phyloP scores from a whole-genome alignment of 2,888 invertebrate genomes.

The Cordilura impudica region DNA sequence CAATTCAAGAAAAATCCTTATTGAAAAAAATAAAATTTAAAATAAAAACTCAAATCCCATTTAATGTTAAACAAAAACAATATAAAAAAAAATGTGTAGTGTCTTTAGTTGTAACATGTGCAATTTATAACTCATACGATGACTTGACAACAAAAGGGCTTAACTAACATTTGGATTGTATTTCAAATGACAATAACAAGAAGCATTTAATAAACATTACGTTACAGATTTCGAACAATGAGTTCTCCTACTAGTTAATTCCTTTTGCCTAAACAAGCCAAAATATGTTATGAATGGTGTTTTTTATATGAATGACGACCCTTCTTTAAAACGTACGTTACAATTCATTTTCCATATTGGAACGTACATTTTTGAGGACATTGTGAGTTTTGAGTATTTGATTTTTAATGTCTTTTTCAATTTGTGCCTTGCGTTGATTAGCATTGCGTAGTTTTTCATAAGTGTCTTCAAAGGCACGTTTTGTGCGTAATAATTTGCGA shows the following conservation, averaged over 20 bases:
- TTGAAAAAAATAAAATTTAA: background rate
- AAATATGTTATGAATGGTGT: too few species aligned
- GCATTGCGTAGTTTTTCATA: conserved; percentile 86
- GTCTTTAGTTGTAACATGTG: conserved; percentile 29
- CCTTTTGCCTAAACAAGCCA: too few species aligned
- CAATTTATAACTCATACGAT: too few species aligned
- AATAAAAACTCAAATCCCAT: background rate
- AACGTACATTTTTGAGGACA: conserved; percentile 86
- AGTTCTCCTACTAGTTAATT: too few species aligned
- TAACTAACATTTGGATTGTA: too few species aligned
- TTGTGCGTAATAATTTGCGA: conserved; percentile 84
- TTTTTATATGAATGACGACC: background rate
- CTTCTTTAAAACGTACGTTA: conserved; percentile 65
- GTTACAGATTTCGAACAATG: too few species aligned
- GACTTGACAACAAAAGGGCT: background rate
- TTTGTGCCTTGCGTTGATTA: conserved; percentile 88
- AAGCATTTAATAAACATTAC: too few species aligned
- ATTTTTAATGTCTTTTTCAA: conserved; percentile 89
- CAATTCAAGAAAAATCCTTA: background rate
- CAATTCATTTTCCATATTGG: conserved; percentile 82
- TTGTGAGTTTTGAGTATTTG: conserved; percentile 89
- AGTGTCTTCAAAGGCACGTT: conserved; percentile 87
- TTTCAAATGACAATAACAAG: too few species aligned
- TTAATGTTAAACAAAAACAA: background rate
- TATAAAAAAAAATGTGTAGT: background rate